phyloP scores from a whole-genome alignment of 2,888 invertebrate genomes.

The Apotomis turbidana region DNA sequence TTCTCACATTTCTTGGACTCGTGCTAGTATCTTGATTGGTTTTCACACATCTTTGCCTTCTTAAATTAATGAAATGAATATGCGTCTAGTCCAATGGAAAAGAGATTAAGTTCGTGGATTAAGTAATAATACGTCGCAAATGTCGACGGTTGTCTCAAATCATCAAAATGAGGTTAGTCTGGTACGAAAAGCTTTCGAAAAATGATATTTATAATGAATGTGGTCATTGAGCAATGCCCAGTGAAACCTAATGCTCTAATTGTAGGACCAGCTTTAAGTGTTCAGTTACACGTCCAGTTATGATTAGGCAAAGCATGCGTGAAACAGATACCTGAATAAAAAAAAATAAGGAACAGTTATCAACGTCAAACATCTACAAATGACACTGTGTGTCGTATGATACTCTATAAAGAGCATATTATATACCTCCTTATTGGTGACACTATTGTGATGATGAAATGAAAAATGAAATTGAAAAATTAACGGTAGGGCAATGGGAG shows the following conservation, averaged over 20 bases:
- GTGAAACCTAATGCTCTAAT: slow-evolving; percentile 59
- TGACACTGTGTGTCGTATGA: slow-evolving; percentile 5
- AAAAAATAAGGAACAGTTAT: slow-evolving; percentile 43
- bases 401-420: slow-evolving; percentile 33
- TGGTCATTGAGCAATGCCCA: slow-evolving; percentile 61
- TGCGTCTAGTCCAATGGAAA: slow-evolving; percentile 83
- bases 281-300: slow-evolving; percentile 81
- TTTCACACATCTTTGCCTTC: slow-evolving; percentile 82
- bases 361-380: slow-evolving; percentile 20
- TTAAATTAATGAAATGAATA: slow-evolving; percentile 76
- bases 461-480: slow-evolving; percentile 13
- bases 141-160: slow-evolving; percentile 55
- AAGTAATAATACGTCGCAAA: slow-evolving; percentile 69
- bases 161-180: slow-evolving; percentile 55
- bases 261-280: slow-evolving; percentile 77
- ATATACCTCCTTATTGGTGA: slow-evolving; percentile 24
- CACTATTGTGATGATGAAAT: slow-evolving; percentile 26
- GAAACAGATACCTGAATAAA: slow-evolving; percentile 73
- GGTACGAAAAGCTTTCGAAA: slow-evolving; percentile 65
- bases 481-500: slow-evolving; percentile 21
- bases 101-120: slow-evolving; percentile 79
- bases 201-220: slow-evolving; percentile 53
- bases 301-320: slow-evolving; percentile 80
- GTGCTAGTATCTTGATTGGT: slow-evolving; percentile 69
- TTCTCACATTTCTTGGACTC: slow-evolving; percentile 60